Base-by-base conservation (phyloP, 2,888 invertebrate species). In the Masnerella sp. region DNA sequence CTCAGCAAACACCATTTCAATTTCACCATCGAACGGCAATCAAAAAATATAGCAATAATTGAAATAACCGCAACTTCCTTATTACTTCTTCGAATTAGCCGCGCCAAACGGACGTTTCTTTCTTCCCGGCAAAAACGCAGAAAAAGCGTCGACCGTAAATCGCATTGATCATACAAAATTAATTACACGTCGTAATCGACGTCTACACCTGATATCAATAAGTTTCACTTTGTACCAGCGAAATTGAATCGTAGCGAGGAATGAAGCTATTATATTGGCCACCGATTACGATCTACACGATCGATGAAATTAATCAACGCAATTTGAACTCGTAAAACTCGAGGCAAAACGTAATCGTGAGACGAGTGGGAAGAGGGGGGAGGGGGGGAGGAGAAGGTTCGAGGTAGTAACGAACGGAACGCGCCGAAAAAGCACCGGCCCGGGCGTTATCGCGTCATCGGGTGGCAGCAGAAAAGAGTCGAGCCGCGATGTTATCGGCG, bases 381-480 rank as follows among this genome's bases (percentile, higher is more conserved):
- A 25, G 65, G 15, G 17, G 32, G 17, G 25, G 32, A 36, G 2
- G 61, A 14, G 18, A 5, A 9, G 12, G 30, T 30, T n/a, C 5
- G 30, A n/a, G 22, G 18, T 7, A 25, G 12, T n/a, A 47, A 14
- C 8, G 47, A 45, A n/a, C n/a, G 40, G 83, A 81, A 83, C 84
- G 83, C 85, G 85, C 83, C 82, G 38, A 84, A 84, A 84, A 84
- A 81, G 83, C 86, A 87, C 85, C 85, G 86, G 87, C 86, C 81
- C 77, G 9, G 52, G 40, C 40, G 78, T 78, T 86, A 85, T 85
- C 84, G 83, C 75, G 77, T 76, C 80, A 86, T 86, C 85, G 82
- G 77, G 79, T 77, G 78, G 75, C 78, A 71, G 49, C 54, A 83
- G 82, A 82, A 83, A 81, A 80, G 81, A 83, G 82, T 78, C 79